Conservation (phyloP, 2,113 vertebrate species). For the Jacana jacana region DNA sequence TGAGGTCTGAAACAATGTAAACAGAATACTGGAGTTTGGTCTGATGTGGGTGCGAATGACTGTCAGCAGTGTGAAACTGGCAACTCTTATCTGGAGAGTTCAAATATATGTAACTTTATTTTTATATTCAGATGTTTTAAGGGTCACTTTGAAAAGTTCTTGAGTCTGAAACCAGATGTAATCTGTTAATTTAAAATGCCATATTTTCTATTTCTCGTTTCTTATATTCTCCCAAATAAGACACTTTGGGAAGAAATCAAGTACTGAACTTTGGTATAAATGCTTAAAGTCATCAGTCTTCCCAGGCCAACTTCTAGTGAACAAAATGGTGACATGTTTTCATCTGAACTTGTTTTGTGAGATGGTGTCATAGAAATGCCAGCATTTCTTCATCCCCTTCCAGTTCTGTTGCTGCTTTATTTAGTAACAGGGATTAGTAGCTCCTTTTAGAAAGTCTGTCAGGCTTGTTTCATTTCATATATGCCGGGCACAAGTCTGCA, state of each 20-base stretch:
- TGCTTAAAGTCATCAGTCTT: not conserved
- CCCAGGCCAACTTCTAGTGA: not conserved
- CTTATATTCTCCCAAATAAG: not conserved
- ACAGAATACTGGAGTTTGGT: not conserved
- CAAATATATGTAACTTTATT: not conserved
- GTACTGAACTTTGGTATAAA: not conserved
- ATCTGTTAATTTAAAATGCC: not conserved
- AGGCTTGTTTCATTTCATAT: conserved; percentile 12
- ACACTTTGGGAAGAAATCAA: not conserved
- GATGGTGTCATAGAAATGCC: conserved; percentile 14
- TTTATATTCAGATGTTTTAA: not conserved
- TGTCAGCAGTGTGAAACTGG: not conserved
- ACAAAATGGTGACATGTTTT: not conserved
- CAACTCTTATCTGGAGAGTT: not conserved
- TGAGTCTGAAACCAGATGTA: not conserved
- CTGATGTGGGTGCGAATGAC: not conserved
- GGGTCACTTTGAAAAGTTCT: not conserved
- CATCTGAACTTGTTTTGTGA: conserved; percentile 7
- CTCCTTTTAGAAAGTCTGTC: conserved; percentile 45
- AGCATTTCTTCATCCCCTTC: not conserved
- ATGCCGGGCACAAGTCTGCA: not conserved
- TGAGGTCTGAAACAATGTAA: not conserved
- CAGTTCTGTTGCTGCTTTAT: conserved; percentile 30
- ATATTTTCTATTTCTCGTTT: not conserved
- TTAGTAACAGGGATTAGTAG: conserved; percentile 56